Base-by-base conservation (phyloP, 2,888 invertebrate species). In the Odontocolon sp. region DNA sequence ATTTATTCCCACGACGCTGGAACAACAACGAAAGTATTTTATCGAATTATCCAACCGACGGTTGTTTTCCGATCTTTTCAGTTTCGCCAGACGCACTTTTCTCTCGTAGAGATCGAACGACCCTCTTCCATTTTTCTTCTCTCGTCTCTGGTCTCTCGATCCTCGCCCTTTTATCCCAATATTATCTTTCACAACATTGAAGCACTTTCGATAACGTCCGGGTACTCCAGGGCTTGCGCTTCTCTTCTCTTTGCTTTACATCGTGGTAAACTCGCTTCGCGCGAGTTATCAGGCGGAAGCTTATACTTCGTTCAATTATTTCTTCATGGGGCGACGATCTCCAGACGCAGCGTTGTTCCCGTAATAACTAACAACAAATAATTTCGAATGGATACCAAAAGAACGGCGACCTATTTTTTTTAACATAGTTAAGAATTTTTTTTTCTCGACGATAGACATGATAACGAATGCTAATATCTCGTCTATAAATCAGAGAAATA, bases 131-230 rank as follows among this genome's bases (percentile, higher is more conserved):
- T 16, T 18, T 18, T 23, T 16, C 14, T 42, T 26, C 52, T 59
- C 31, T 33, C 31, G 14, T 16, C 33, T 14, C 40, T 26, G 9
- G 40, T 26, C 52, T 67, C 63, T 64, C 66, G 11, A 66, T 66
- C 66, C 69, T 74, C 74, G 63, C 59, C 59, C 56, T 56, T 57
- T 64, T 66, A 50, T 69, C 38, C 36, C 45, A 75, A 75, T 70
- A 69, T 75, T 75, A 40, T 57, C 18, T 64, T 16, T 57, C 23
- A 31, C 31, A 66, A 57, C 64, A 52, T 52, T 26, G 42, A 23
- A 11, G 26, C 59, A 59, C 45, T 67, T 38, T 64, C 45, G 69
- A 61, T 52, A 54, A 70, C 45, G 54, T 40, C 28, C 28, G 38
- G 52, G 40, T 42, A 33, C 68, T 47, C 28, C 11, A 8, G 18